Base-by-base conservation (phyloP, 2,888 invertebrate species). In the Mesorhabditis sp. region DNA sequence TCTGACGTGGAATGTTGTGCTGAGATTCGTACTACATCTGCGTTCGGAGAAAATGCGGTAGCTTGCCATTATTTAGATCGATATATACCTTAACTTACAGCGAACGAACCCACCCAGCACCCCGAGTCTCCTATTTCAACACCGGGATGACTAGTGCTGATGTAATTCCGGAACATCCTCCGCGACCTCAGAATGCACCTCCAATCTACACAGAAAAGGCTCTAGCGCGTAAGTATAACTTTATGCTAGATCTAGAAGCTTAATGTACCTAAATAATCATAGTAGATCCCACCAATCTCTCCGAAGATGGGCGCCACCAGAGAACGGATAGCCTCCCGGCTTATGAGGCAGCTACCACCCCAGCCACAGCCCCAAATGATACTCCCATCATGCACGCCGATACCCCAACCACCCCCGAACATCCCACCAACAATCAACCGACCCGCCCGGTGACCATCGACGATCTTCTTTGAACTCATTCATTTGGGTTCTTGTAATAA, bases 401-500 rank as follows among this genome's bases (percentile, higher is more conserved):
- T 13, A 10, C 58, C 58, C 10, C 58, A 13, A 13, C 58, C 58
- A 50, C 7, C 58, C 10, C 58, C 58, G n/a, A 50, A 10, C 58
- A 50, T 50, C n/a, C 58, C 10, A 50, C 58, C 58, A 10, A 50
- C 7, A 10, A 50, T 13, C 58, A 50, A 50, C 58, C 58, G 10
- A n/a, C 58, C n/a, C 58, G 58, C n/a, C 58, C 58, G n/a, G 58
- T 50, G 10, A 50, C 58, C 58, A n/a, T 50, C 58, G 58, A 50
- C n/a, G 58, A 50, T 50, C 58, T 50, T 1, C 58, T 50, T n/a
- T 50, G n/a, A 50, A 28, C 28, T 28, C 28, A 1, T 28, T 28
- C 28, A 28, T 28, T 28, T 28, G 28, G 28, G 28, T 28, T 28
- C 28, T 28, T 28, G 28, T 28, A 28, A 28, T 28, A 28, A 28